These are phyloP conservation scores for Strix occidentalis DNA, from an alignment of 2,797 vertebrate genomes.

Conservation along the genomic window DNA sequence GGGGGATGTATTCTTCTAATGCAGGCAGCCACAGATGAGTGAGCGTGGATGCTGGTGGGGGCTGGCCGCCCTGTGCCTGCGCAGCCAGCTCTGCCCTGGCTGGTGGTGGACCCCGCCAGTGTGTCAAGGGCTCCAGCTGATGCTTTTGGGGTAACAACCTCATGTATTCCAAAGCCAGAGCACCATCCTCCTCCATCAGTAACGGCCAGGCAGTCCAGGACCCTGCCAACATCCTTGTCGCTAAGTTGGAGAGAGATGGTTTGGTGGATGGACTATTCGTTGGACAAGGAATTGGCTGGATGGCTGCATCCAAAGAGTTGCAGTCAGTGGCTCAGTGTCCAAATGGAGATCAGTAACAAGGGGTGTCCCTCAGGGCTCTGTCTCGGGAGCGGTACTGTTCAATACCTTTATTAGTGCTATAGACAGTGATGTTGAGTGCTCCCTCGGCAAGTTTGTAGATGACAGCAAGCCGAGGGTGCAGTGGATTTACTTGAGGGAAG, in stretches of 20 bases:
- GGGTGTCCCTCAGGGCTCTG: rapidly evolving
- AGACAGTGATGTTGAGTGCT: rapidly evolving
- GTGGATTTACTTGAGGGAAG: neutral
- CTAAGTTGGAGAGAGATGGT: neutral
- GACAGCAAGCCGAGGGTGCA: neutral
- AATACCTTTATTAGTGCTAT: neutral
- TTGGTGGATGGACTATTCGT: rapidly evolving
- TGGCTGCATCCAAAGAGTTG: neutral
- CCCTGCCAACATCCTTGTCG: neutral
- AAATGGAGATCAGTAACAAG: neutral
- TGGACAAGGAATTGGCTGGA: neutral
- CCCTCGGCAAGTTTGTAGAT: neutral
- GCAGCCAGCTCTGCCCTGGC: neutral
- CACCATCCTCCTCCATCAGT: neutral
- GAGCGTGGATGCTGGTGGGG: neutral
- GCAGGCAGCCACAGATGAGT: neutral
- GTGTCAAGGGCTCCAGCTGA: neutral
- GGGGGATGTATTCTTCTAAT: neutral
- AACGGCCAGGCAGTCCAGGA: neutral
- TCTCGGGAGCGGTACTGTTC: neutral
- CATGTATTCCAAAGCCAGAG: neutral
- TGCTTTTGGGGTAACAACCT: neutral
- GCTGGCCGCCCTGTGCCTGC: rapidly evolving
- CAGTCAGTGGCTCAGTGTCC: neutral
- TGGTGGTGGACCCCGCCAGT: rapidly evolving